Conservation (phyloP, 2,888 invertebrate species). For the Formica aserva region DNA sequence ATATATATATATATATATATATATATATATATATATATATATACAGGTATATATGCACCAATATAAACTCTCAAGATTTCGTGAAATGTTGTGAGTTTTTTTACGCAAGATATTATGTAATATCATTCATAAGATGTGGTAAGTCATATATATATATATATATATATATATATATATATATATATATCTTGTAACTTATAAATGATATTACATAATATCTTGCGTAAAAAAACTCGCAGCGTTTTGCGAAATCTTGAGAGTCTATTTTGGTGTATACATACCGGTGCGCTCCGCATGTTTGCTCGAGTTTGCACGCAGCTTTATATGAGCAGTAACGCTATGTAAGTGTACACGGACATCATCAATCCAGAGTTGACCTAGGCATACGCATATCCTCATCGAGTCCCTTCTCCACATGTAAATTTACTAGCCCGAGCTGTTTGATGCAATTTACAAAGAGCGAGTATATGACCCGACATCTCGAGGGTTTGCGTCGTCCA, state of each 20-base stretch:
- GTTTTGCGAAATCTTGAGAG: conserved; percentile 1
- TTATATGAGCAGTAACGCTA: background rate
- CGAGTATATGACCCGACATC: conserved; percentile 2
- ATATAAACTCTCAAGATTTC: conserved; percentile 3
- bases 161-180: no score
- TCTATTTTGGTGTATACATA: background rate
- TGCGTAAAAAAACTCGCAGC: background rate
- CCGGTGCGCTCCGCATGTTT: background rate
- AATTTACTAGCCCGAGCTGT: conserved; percentile 52
- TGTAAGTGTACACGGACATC: conserved; percentile 10
- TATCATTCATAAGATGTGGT: background rate
- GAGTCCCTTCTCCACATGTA: conserved; percentile 31
- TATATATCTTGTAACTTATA: background rate
- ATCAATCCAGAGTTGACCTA: conserved; percentile 26
- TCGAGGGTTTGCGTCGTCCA: background rate
- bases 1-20: no score
- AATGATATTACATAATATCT: background rate
- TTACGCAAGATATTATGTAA: background rate
- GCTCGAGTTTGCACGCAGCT: background rate
- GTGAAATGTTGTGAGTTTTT: background rate
- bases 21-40: no score
- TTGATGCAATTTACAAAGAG: conserved; percentile 30
- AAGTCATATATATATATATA: no score
- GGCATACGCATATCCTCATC: conserved; percentile 15
- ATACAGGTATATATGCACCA: background rate